A percentile compares a stretch with the other conserved stretches of the same genome.
Evolutionary conservation across 2,113 vertebrate genomes (phyloP).

Genomic region (Prochilodus magdalenae): DNA sequence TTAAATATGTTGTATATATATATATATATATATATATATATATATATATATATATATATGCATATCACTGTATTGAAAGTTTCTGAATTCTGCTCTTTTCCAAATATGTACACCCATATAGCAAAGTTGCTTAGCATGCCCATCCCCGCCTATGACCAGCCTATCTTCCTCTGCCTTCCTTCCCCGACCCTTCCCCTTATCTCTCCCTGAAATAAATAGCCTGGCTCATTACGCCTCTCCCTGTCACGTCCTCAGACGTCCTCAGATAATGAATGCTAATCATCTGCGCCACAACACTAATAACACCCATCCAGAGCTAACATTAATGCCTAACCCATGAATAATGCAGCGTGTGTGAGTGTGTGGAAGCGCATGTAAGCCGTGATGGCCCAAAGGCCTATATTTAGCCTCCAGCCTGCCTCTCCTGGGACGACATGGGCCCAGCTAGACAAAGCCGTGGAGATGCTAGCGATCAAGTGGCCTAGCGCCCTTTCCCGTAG

Average conservation of each 20-base stretch:
- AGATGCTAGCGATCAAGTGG: slow-evolving; percentile 53
- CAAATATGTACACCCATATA: no score
- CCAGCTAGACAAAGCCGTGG: slow-evolving; percentile 56
- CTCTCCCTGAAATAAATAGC: slow-evolving; percentile 18
- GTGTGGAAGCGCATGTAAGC: slow-evolving; percentile 10
- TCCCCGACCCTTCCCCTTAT: background rate
- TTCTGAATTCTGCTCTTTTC: no score
- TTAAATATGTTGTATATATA: no score
- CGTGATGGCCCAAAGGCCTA: slow-evolving; percentile 52
- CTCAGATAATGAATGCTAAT: slow-evolving; percentile 61
- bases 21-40: no score
- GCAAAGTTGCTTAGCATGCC: background rate
- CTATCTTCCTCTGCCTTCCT: slow-evolving; percentile 30
- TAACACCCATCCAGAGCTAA: slow-evolving; percentile 47
- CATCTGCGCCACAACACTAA: slow-evolving; percentile 45
- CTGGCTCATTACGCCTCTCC: slow-evolving; percentile 37
- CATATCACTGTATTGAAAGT: no score
- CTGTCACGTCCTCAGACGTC: slow-evolving; percentile 44
- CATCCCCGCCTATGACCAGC: no score
- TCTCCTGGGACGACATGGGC: slow-evolving; percentile 37
- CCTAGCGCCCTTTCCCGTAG: slow-evolving; percentile 18
- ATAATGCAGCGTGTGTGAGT: slow-evolving; percentile 53
- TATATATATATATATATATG: no score
- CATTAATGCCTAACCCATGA: slow-evolving; percentile 49
- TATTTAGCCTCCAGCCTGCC: slow-evolving; percentile 61